These are phyloP conservation scores for Syngnathus typhle DNA, from an alignment of 2,113 vertebrate genomes.

Conservation along the genomic window DNA sequence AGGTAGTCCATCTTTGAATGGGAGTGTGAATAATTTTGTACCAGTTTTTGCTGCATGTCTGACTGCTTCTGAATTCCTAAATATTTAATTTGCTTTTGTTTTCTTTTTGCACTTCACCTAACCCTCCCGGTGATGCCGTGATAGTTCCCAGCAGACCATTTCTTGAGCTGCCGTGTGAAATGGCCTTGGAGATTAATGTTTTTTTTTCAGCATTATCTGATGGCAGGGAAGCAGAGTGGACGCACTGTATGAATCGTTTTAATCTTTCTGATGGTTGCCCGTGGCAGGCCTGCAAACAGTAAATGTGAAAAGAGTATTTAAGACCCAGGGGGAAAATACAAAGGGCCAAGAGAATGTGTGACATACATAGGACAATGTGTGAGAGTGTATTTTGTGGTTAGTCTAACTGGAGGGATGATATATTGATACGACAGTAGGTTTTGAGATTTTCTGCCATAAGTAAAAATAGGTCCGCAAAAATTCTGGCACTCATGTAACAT, in stretches of 20 bases:
- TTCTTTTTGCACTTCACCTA: neutral
- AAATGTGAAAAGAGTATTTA: constrained; percentile 6
- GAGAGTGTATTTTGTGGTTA: neutral
- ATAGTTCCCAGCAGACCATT: constrained; percentile 57
- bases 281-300: constrained; percentile 13
- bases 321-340: neutral
- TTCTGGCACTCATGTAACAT: no score
- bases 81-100: constrained; percentile 28
- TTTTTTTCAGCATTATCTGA: constrained; percentile 59
- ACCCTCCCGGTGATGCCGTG: constrained; percentile 45
- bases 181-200: constrained; percentile 59
- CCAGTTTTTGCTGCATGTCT: neutral
- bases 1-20: no score
- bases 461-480: no score
- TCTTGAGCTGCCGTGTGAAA: constrained; percentile 62
- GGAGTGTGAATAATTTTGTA: no score
- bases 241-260: constrained; percentile 35
- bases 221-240: constrained; percentile 48
- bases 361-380: neutral
- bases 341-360: neutral
- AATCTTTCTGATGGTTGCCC: constrained; percentile 33
- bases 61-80: constrained; percentile 32
- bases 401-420: neutral
- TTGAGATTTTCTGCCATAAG: neutral
- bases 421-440: neutral